Base-by-base conservation (phyloP, 2,888 invertebrate species). In the Ophioninae sp. region DNA sequence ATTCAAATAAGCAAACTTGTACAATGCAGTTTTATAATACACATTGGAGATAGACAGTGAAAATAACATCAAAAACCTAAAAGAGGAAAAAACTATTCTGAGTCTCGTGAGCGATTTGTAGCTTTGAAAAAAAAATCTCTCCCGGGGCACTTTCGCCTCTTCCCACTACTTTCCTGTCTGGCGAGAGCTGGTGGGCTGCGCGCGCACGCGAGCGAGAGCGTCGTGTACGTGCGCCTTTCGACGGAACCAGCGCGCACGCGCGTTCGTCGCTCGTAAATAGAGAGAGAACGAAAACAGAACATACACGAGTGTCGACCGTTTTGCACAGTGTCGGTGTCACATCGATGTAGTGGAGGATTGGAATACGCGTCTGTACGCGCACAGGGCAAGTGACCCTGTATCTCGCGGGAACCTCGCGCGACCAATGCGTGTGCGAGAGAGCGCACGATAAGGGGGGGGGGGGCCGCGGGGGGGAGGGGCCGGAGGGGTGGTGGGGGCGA, bases 381-480 rank as follows among this genome's bases (percentile, higher is more conserved):
- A 83, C 75, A 83, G 44, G 76, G 82, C 74, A 82, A 77, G 86
- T 87, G 81, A 80, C 73, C 85, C 78, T 75, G 84, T 74, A 65
- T 69, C 67, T 81, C 63, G 75, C 81, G 63, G 37, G 63, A 73
- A 72, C 64, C 13, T 17, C 51, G 51, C 17, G 51, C 51, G 51
- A 51, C 51, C 51, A 51, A 51, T 51, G 51, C 72, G 51, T 61
- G 79, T 79, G 82, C 75, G 80, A 59, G 85, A 74, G 79, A 80
- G 86, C 81, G 85, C 85, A 85, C 79, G 81, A 81, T 80, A 83
- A 69, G 86, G 65, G 81, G 58, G 79, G 73, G 85, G 71, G 82
- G 75, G 68, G 81, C 68, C 65, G 78, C 73, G 85, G 71, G 17
- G 72, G 83, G 85, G 79, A 83, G 71, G 82, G 84, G 78, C 72